Percentiles rank a stretch among this genome's conserved stretches.
phyloP scores from a whole-genome alignment of 2,888 invertebrate species.

The Hirtodrosophila cameraria region DNA sequence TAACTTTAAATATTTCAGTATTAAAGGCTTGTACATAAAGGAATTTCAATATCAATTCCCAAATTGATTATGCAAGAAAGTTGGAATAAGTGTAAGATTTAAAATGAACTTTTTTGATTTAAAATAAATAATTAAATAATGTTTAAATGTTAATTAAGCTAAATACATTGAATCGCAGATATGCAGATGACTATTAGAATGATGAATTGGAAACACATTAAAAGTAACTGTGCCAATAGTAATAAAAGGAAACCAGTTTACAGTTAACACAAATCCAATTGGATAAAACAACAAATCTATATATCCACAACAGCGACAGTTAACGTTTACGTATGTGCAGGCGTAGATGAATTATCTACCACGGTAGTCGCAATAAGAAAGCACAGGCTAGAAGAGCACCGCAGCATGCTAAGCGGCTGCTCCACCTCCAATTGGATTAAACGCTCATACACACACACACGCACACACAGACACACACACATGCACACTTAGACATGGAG shows the following conservation, averaged over 20 bases:
- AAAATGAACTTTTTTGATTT: too few species aligned
- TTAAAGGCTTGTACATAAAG: too few species aligned
- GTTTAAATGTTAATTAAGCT: too few species aligned
- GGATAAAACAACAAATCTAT: conserved; percentile 51
- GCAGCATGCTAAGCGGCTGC: conserved; percentile 58
- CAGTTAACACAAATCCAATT: conserved; percentile 70
- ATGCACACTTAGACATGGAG: too few species aligned
- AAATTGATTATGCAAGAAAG: too few species aligned
- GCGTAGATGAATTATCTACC: conserved; percentile 41
- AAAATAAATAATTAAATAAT: too few species aligned
- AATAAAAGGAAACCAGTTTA: conserved; percentile 57
- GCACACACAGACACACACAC: conserved; percentile 10
- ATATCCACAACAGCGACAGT: conserved; percentile 44
- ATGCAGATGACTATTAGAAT: too few species aligned
- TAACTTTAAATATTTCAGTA: too few species aligned
- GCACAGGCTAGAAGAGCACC: conserved; percentile 57
- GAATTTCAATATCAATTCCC: too few species aligned
- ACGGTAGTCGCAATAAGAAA: conserved; percentile 14
- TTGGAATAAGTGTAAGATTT: too few species aligned
- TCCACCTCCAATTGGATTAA: conserved; percentile 79
- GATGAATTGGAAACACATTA: background rate
- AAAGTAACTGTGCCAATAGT: conserved; percentile 49
- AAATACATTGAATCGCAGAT: too few species aligned
- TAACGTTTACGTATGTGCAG: conserved; percentile 36
- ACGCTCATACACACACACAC: conserved; percentile 16